Conservation (phyloP, 2,888 invertebrate species). For the Sylvicola cinctus region DNA sequence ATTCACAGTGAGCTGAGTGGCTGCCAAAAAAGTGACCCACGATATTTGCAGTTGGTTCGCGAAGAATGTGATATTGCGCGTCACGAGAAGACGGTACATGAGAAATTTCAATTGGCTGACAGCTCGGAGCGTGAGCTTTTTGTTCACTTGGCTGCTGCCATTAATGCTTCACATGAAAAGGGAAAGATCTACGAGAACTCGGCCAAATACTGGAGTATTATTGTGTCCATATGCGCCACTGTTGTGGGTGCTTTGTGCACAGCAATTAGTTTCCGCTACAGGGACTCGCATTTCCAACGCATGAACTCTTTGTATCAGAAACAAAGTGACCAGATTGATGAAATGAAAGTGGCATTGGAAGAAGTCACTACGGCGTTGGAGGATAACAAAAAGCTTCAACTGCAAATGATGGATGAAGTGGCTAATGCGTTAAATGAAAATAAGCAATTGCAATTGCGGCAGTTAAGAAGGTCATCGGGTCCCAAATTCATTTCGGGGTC, state of each 20-base stretch:
- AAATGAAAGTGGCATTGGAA: too few species aligned
- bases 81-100: constrained; percentile 38
- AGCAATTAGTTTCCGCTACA: constrained; percentile 2
- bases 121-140: constrained; percentile 56
- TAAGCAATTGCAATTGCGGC: too few species aligned
- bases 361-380: too few species aligned
- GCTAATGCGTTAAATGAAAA: too few species aligned
- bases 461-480: too few species aligned
- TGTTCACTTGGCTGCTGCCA: constrained; percentile 47
- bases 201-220: constrained; percentile 68
- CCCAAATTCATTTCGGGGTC: too few species aligned
- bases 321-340: too few species aligned
- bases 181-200: constrained; percentile 63
- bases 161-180: constrained; percentile 63
- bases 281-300: not conserved
- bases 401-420: too few species aligned
- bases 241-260: constrained; percentile 2
- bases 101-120: constrained; percentile 42
- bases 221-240: constrained; percentile 34
- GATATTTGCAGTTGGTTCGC: constrained; percentile 4
- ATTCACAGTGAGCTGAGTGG: constrained; percentile 2
- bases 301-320: too few species aligned
- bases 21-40: constrained; percentile 2
- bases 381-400: too few species aligned
- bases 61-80: constrained; percentile 28